phyloP scores from a whole-genome alignment of 1,140 invertebrate genomes.

The Bombus sylvicola region DNA sequence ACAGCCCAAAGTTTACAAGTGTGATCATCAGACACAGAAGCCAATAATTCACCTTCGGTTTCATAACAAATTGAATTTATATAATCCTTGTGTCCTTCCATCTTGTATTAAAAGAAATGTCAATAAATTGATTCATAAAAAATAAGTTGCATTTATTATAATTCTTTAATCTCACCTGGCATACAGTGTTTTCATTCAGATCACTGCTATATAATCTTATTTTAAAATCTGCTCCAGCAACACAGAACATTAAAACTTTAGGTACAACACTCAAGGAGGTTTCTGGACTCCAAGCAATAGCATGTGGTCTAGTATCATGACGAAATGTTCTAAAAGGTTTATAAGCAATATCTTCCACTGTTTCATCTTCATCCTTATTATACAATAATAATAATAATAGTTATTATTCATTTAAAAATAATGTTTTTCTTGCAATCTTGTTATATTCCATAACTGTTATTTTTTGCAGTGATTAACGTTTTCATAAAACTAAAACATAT shows the following conservation, averaged over 20 bases:
- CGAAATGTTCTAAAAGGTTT: constrained; percentile 79
- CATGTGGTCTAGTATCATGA: constrained; percentile 82
- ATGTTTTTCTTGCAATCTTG: constrained; percentile 1
- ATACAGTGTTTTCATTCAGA: constrained; percentile 81
- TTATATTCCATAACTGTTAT: background rate
- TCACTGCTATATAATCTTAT: constrained; percentile 84
- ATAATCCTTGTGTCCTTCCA: constrained; percentile 87
- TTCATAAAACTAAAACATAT: background rate
- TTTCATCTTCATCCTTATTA: constrained; percentile 79
- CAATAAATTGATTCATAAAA: too few species aligned
- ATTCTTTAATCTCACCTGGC: constrained; percentile 74
- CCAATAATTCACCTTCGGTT: constrained; percentile 86
- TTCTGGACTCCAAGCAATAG: constrained; percentile 85
- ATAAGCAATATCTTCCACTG: constrained; percentile 77
- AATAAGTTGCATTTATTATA: background rate
- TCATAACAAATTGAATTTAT: constrained; percentile 89
- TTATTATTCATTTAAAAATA: constrained; percentile 26
- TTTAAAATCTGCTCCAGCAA: constrained; percentile 84
- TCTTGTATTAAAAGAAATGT: constrained; percentile 6
- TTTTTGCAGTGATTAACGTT: background rate
- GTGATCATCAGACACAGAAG: constrained; percentile 90
- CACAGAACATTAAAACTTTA: constrained; percentile 84
- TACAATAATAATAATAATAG: constrained; percentile 19
- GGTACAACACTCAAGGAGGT: constrained; percentile 85
- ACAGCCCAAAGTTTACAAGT: constrained; percentile 88